These are phyloP conservation scores for Pangasianodon gigas DNA, from an alignment of 2,113 vertebrate species.

Conservation along the genomic window DNA sequence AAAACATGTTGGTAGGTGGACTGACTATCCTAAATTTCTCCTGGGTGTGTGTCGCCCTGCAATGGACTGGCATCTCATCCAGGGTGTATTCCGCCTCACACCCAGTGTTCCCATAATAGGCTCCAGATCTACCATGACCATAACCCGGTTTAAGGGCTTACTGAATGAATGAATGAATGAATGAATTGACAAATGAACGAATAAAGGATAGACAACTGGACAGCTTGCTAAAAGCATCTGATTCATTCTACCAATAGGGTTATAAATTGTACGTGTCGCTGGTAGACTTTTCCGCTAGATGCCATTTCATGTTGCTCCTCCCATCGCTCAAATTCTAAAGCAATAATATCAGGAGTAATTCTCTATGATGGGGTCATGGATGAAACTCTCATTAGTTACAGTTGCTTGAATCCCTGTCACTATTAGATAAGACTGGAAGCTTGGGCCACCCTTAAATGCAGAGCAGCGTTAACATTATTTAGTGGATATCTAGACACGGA, in stretches of 20 bases:
- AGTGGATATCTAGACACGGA: neutral
- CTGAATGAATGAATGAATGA: neutral
- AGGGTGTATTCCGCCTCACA: neutral
- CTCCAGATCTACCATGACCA: neutral
- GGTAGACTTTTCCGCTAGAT: neutral
- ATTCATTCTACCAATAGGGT: neutral
- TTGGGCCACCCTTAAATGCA: slow-evolving; percentile 20
- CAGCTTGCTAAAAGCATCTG: neutral
- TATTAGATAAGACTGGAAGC: slow-evolving; percentile 38
- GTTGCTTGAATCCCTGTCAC: slow-evolving; percentile 45
- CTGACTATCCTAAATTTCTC: neutral
- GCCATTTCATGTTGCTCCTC: neutral
- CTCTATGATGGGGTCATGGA: slow-evolving; percentile 27
- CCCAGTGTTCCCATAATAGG: neutral
- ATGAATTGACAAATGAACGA: neutral
- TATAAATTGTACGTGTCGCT: neutral
- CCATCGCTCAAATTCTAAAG: slow-evolving; percentile 27
- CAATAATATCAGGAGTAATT: slow-evolving; percentile 37
- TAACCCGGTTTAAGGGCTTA: neutral
- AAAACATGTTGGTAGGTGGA: neutral
- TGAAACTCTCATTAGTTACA: slow-evolving; percentile 40
- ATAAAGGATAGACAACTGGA: neutral
- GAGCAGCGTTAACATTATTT: slow-evolving; percentile 10
- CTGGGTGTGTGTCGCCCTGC: neutral
- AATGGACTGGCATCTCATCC: neutral